These are phyloP conservation scores for Cyrtodaria siliqua DNA, from an alignment of 2,888 invertebrate species.

Conservation along the genomic window DNA sequence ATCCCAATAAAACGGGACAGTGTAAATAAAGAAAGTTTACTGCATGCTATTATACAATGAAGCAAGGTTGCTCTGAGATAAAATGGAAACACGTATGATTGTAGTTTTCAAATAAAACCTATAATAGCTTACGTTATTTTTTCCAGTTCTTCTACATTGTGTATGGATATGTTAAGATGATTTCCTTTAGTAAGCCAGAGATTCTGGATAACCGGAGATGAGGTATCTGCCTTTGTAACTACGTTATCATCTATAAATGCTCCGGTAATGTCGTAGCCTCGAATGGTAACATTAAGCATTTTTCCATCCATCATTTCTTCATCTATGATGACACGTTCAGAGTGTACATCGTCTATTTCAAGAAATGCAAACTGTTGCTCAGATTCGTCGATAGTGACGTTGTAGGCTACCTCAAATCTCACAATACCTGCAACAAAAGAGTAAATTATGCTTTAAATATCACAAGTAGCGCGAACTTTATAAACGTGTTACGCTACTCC, in stretches of 20 bases:
- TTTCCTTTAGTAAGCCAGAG: slow-evolving; percentile 58
- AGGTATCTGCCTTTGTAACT: slow-evolving; percentile 55
- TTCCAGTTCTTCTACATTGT: slow-evolving; percentile 49
- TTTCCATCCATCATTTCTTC: slow-evolving; percentile 49
- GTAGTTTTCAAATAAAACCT: no score
- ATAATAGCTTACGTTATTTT: slow-evolving; percentile 48
- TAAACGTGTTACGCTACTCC: no score
- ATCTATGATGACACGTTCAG: not conserved
- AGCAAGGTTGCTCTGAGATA: no score
- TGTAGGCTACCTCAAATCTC: slow-evolving; percentile 39
- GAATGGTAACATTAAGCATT: slow-evolving; percentile 46
- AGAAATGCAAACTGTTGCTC: slow-evolving; percentile 9
- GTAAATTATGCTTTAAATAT: no score
- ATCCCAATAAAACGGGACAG: no score
- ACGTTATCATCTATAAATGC: slow-evolving; percentile 45
- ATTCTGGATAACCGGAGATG: slow-evolving; percentile 58
- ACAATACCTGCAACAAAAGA: slow-evolving; percentile 49
- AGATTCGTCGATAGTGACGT: slow-evolving; percentile 23
- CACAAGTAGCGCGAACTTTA: no score
- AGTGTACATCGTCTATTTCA: not conserved
- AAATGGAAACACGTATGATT: no score
- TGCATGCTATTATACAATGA: no score
- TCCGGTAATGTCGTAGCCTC: slow-evolving; percentile 53
- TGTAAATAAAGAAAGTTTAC: no score
- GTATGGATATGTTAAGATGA: slow-evolving; percentile 47